Evolutionary conservation across 2,113 vertebrate genomes (phyloP), one percentile per base, ranked within the genome.

Genomic region (Channa maculata): DNA sequence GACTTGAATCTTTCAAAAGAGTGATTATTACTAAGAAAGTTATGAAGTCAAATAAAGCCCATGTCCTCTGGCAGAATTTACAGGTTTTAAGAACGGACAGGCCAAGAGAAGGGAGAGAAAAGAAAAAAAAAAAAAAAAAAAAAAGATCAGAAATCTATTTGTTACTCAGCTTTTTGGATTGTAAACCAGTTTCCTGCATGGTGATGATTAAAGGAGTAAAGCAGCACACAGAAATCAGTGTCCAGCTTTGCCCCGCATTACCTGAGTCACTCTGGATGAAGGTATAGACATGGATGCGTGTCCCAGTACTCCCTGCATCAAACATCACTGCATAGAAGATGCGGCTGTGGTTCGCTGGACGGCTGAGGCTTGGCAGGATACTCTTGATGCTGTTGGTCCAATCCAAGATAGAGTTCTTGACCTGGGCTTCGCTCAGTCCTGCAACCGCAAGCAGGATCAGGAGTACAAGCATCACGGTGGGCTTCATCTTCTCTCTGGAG

Each of bases 261-360:
- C 98, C 96, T 86, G 94, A 86, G 54, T 84, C 88, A 55, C 88
- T 93, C 54, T 96, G 96, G 77, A 96, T 95, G 88, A 99, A 99
- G 48, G 95, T 96, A 84, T 98, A 99, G 65, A 99, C 93, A 38
- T 99, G 98, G 85, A 99, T 96, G 33, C 98, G 94, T 0, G 98
- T 99, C 69, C 98, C 98, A 3, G 98, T 99, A 92, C 97, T 99
- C 84, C 98, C 98, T 0, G 97, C 98, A 0, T 99, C 98, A 88
- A 99, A 98, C 96, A 99, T 97, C 88, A 99, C 96, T 4, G 95
- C 95, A 59, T 99, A 98, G 91, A 96, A 95, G 73, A 94, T 94
- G 57, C 86, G 91, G 82, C 93, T 96, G 90, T 91, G 84, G 86
- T 96, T 95, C 8, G 95, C 71, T 3, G 96, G 95, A 0, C 96